Evolutionary conservation across 2,888 invertebrate genomes (phyloP), one percentile per base, ranked within the genome.

Genomic region (Drosophila sordidula): DNA sequence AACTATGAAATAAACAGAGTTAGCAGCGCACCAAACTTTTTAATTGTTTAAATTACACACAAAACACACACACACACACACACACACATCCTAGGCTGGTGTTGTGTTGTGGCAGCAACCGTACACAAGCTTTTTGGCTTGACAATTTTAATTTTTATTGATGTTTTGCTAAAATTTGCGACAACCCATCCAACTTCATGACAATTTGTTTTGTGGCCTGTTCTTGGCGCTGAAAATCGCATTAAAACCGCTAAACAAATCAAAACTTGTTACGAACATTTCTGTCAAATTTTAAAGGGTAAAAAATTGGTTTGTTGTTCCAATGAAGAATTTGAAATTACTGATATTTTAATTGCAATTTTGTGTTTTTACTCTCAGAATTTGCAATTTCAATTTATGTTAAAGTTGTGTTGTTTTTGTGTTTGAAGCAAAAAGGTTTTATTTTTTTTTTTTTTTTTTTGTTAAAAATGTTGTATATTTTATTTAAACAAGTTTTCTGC

Each of bases 11-110:
- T 66, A 66, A 66, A 66, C 63, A 70, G 58, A 67, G 65, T 67
- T 71, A 69, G 59, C 64, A 63, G 42, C 62, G 77, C 55, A 64
- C 34, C 63, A 62, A 83, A 83, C 75, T 84, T 84, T 84, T 75
- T 84, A 87, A 84, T 84, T 83, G 83, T 84, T 84, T 78, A 57
- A 87, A 87, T 75, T 79, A 70, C 68, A 86, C 63, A 72, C 56
- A 61, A 70, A 63, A 69, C 52, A 76, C 65, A 54, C 75, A 68
- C 70, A 75, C 58, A 54, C 61, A 54, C 52, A 70, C 64, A 67
- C 51, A 76, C n/a, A 18, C 18, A 18, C 18, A 1, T 18, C 61
- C 61, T 74, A 62, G 36, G 11, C 14, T 50, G 44, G 6, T 34
- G 59, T 44, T 34, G 25, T 66, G 59, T 66, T 78, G 76, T 47